Evolutionary conservation across 1,140 invertebrate species (phyloP).

Genomic region (Drosophila simulans): DNA sequence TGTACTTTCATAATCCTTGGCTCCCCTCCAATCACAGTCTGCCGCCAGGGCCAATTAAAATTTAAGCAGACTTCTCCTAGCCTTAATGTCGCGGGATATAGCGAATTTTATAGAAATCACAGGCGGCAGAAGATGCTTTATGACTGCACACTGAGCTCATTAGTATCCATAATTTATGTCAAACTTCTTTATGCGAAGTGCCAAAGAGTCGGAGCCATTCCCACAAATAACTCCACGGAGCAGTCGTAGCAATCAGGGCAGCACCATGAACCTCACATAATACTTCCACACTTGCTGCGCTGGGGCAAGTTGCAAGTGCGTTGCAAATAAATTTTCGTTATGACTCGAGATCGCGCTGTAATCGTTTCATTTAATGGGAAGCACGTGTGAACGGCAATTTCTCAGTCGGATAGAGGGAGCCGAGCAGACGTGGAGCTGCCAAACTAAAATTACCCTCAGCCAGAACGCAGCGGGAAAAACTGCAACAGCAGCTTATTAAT

Average conservation of each 20-base stretch:
- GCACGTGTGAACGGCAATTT: conserved; percentile 80
- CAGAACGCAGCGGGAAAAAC: conserved; percentile 11
- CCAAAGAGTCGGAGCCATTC: conserved; percentile 31
- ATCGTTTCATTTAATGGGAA: conserved; percentile 82
- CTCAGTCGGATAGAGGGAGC: conserved; percentile 31
- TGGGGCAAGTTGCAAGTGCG: conserved; percentile 37
- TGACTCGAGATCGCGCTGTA: conserved; percentile 68
- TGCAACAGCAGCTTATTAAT: conserved; percentile 68
- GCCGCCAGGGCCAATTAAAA: conserved; percentile 45
- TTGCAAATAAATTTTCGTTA: conserved; percentile 82
- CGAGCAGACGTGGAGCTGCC: conserved; percentile 6
- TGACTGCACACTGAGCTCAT: conserved; percentile 72
- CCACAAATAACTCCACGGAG: conserved; percentile 50
- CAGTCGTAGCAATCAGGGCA: conserved; percentile 7
- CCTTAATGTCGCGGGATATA: background rate
- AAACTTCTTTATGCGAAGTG: conserved; percentile 77
- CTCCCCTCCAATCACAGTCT: background rate
- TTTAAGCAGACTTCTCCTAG: conserved; percentile 6
- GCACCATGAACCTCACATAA: conserved; percentile 49
- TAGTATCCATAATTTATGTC: conserved; percentile 82
- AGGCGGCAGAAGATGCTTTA: conserved; percentile 59
- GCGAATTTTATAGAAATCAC: conserved; percentile 21
- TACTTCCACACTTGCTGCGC: conserved; percentile 36
- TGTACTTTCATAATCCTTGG: conserved; percentile 21
- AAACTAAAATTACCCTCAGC: conserved; percentile 53